phyloP scores from a whole-genome alignment of 2,797 vertebrate genomes.

The Sebastes flavidus region DNA sequence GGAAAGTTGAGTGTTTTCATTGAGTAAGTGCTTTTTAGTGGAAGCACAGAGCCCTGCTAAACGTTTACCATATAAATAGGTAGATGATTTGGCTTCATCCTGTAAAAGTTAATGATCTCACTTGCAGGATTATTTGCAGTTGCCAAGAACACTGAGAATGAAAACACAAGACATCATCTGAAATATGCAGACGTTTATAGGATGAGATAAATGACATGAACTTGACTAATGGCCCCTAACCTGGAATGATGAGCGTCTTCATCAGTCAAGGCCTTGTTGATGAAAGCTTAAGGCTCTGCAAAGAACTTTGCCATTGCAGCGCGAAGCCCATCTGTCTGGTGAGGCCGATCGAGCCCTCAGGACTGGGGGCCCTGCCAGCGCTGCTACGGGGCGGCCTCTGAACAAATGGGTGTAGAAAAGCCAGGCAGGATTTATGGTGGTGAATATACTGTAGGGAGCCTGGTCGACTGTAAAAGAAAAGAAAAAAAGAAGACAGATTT shows the following conservation, averaged over 20 bases:
- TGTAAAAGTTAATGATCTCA: conserved; percentile 5
- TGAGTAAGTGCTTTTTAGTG: background rate
- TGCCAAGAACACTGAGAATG: conserved; percentile 18
- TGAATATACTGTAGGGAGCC: conserved; percentile 44
- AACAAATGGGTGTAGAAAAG: conserved; percentile 60
- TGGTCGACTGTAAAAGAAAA: conserved; percentile 63
- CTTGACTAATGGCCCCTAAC: conserved; percentile 58
- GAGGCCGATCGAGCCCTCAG: conserved; percentile 58
- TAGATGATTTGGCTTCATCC: background rate
- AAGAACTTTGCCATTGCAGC: conserved; percentile 71
- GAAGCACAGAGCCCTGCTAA: background rate
- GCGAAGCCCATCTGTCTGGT: conserved; percentile 70
- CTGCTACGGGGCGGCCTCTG: conserved; percentile 50
- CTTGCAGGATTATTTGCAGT: conserved; percentile 5
- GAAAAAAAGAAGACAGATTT: conserved; percentile 61
- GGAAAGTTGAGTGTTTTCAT: background rate
- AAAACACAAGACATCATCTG: conserved; percentile 21
- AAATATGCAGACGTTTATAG: conserved; percentile 27
- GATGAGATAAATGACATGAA: conserved; percentile 40
- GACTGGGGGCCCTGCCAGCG: conserved; percentile 69
- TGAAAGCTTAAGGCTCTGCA: conserved; percentile 71
- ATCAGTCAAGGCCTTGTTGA: conserved; percentile 74
- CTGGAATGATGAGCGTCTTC: conserved; percentile 67
- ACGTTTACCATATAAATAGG: background rate
- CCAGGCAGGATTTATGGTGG: conserved; percentile 67